Evolutionary conservation across 1,140 invertebrate species (phyloP).

Genomic region (Metaphire vulgaris): DNA sequence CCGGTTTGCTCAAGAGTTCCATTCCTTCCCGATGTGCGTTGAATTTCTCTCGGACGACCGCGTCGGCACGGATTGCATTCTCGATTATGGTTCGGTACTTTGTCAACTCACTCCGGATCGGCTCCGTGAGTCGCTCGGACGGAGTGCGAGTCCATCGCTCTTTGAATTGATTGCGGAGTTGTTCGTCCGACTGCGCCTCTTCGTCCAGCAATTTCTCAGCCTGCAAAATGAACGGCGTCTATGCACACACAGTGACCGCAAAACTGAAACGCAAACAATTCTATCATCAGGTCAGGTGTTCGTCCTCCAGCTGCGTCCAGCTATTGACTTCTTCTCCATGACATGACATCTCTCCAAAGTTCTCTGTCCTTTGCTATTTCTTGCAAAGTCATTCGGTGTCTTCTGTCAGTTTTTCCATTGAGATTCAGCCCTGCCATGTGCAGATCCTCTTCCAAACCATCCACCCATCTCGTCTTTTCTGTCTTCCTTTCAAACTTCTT

Average conservation of each 20-base stretch:
- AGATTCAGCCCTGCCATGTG: too few relatives aligned
- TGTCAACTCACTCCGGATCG: conserved; percentile 64
- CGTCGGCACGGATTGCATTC: conserved; percentile 75
- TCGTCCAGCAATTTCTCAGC: conserved; percentile 79
- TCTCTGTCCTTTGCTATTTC: too few relatives aligned
- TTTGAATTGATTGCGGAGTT: conserved; percentile 81
- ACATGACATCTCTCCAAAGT: too few relatives aligned
- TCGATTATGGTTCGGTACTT: conserved; percentile 87
- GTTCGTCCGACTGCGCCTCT: conserved; percentile 82
- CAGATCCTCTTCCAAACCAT: too few relatives aligned
- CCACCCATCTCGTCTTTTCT: too few relatives aligned
- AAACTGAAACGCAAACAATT: not conserved
- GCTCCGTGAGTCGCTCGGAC: conserved; percentile 79
- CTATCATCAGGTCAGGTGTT: too few relatives aligned
- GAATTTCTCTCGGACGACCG: conserved; percentile 78
- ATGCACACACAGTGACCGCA: not conserved
- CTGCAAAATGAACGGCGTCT: conserved; percentile 48
- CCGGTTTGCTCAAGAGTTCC: conserved; percentile 69
- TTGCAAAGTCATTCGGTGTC: too few relatives aligned
- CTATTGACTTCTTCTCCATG: too few relatives aligned
- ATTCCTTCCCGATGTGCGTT: conserved; percentile 72
- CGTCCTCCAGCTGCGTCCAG: too few relatives aligned
- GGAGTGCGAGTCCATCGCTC: conserved; percentile 78
- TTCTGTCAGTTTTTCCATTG: too few relatives aligned
- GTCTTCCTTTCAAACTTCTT: too few relatives aligned